Conservation (phyloP, 1,140 invertebrate species). For the Coenobita brevimanus region DNA sequence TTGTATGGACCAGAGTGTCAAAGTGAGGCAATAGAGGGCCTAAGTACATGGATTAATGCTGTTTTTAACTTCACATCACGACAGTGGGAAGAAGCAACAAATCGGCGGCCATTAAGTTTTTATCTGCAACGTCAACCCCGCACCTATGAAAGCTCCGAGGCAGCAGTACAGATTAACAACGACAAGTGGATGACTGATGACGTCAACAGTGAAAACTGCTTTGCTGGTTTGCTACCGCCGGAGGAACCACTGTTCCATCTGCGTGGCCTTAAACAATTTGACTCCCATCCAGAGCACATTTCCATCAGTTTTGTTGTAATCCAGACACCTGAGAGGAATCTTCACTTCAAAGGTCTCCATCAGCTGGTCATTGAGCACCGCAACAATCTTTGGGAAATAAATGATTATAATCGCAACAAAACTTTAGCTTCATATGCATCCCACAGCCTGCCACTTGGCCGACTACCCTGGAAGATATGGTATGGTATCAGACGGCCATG, state of each 20-base stretch:
- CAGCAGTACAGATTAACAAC: slow-evolving; percentile 11
- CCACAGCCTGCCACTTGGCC: slow-evolving; percentile 13
- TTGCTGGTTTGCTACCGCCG: slow-evolving; percentile 14
- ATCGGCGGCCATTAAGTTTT: not conserved
- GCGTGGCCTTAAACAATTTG: not conserved
- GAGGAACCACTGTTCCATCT: slow-evolving; percentile 22
- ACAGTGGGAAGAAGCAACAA: slow-evolving; percentile 9
- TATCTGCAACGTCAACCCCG: not conserved
- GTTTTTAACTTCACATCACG: slow-evolving; percentile 4
- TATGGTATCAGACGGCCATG: no score
- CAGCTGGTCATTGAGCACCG: not conserved
- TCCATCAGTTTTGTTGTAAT: not conserved
- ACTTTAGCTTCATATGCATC: not conserved
- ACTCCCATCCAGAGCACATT: no score
- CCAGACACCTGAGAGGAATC: not conserved
- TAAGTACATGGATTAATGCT: slow-evolving; percentile 16
- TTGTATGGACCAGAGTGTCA: not conserved
- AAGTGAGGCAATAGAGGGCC: not conserved
- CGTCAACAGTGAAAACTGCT: slow-evolving; percentile 23
- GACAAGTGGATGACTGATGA: slow-evolving; percentile 43
- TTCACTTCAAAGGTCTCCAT: slow-evolving; percentile 25
- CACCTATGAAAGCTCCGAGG: not conserved
- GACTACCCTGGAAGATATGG: not conserved
- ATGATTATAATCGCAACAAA: not conserved
- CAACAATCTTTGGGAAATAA: not conserved